Conservation (phyloP, 1,140 invertebrate species). For the Vanessa tameamea region DNA sequence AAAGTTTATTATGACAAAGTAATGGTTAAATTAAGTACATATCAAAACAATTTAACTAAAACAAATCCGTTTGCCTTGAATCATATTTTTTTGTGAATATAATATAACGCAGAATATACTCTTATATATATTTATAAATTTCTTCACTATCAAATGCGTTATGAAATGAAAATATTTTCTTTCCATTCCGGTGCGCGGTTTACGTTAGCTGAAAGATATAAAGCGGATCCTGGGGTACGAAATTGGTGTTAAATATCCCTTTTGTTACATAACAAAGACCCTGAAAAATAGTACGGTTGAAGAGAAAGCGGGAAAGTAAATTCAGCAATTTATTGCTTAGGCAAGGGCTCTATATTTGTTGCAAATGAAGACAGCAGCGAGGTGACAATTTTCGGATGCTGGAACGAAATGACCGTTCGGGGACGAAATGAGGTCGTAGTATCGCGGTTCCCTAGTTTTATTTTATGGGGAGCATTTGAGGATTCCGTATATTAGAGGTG, state of each 20-base stretch:
- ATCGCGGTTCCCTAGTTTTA: slow-evolving; percentile 58
- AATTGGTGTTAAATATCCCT: slow-evolving; percentile 42
- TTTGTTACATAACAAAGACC: slow-evolving; percentile 65
- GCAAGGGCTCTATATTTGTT: slow-evolving; percentile 71
- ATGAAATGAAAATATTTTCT: slow-evolving; percentile 35
- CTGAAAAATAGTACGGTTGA: slow-evolving; percentile 66
- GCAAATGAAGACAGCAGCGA: slow-evolving; percentile 74
- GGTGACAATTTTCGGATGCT: slow-evolving; percentile 75
- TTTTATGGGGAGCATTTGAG: slow-evolving; percentile 44
- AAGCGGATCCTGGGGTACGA: slow-evolving; percentile 31
- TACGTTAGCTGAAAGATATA: slow-evolving; percentile 27
- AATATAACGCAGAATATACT: no score
- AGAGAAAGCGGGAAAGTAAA: slow-evolving; percentile 67
- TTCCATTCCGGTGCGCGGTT: slow-evolving; percentile 18
- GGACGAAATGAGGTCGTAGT: slow-evolving; percentile 53
- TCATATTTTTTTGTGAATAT: background rate
- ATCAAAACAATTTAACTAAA: no score
- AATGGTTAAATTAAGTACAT: no score
- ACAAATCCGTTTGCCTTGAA: no score
- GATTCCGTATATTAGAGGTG: slow-evolving; percentile 40
- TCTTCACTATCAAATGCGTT: slow-evolving; percentile 15
- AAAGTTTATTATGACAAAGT: no score
- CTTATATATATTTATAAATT: slow-evolving; percentile 7
- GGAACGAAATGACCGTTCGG: slow-evolving; percentile 64
- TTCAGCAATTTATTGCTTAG: slow-evolving; percentile 74